Evolutionary conservation across 2,113 vertebrate species (phyloP), one percentile per base, ranked within the genome.

Genomic region (Notarius quadriscutis): DNA sequence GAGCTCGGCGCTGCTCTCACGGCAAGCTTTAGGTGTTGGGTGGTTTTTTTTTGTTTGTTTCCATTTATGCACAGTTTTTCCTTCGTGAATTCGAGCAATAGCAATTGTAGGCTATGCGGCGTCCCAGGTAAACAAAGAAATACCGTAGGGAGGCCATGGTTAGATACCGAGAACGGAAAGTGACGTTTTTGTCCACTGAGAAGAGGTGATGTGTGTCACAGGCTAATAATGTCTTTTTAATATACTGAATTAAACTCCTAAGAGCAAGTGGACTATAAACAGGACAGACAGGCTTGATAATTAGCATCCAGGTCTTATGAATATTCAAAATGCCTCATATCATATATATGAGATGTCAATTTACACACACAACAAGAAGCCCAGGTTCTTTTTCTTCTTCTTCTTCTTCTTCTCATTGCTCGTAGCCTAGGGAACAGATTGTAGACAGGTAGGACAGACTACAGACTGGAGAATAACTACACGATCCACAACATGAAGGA

Each of bases 1-100:
- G 83, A 48, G 11, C 7, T 25, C 83, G 84, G 71, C 90, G 95
- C 95, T 94, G 94, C 95, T 92, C 94, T 57, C 48, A 48, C 84
- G 58, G 50, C 50, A 27, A 51, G 51, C 30, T 84, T 84, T 84
- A 74, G 83, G 30, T 17, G 51, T 27, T 51, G 22, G 0, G 1
- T 10, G 17, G 20, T 72, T 34, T 30, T 71, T 72, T 75, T 4
- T 41, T 11, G 1, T 41, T 80, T 18, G 27, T 34, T 25, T 25
- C 41, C 0, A 60, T 30, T 22, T 53, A 27, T 57, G 27, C 63
- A 71, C 1, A 30, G 20, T 65, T 10, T 69, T 62, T 22, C 34
- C 27, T 25, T 20, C 14, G 55, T 60, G 34, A 85, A 75, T 60
- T 48, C 71, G 71, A 84, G 69, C 27, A 55, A 27, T 57, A 22